Conservation (phyloP, 2,888 invertebrate species). For the Drosophila dives region DNA sequence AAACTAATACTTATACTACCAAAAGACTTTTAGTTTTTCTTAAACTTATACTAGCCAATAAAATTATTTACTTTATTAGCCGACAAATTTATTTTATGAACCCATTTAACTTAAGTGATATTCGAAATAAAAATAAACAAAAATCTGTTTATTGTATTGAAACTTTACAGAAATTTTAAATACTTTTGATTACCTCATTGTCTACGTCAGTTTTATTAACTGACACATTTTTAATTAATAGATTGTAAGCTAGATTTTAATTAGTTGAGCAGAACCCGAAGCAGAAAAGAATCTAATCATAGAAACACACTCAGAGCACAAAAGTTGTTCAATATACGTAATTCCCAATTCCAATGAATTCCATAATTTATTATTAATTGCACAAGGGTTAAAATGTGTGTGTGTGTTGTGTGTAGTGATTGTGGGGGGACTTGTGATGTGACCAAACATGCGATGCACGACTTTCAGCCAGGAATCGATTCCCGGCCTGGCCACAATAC, state of each 20-base stretch:
- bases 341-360: slow-evolving; percentile 64
- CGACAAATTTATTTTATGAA: not conserved
- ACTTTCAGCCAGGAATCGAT: slow-evolving; percentile 16
- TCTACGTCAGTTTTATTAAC: slow-evolving; percentile 40
- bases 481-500: slow-evolving; percentile 21
- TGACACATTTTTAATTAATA: slow-evolving; percentile 6
- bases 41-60: not conserved
- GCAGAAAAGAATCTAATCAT: slow-evolving; percentile 38
- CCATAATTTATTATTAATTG: slow-evolving; percentile 77
- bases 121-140: not conserved
- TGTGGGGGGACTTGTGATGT: slow-evolving; percentile 14
- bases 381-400: slow-evolving; percentile 24
- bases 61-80: not conserved
- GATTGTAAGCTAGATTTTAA: slow-evolving; percentile 20
- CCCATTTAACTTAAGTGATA: no score
- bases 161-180: not conserved
- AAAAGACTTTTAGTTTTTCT: no score
- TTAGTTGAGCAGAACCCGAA: slow-evolving; percentile 20
- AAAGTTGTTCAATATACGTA: slow-evolving; percentile 29
- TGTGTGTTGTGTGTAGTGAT: slow-evolving; percentile 7
- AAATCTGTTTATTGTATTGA: not conserved
- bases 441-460: slow-evolving; percentile 38
- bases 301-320: slow-evolving; percentile 18
- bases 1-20: not conserved
- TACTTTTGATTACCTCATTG: slow-evolving; percentile 26